phyloP scores from a whole-genome alignment of 2,113 vertebrate genomes.

The Chrysemys picta region DNA sequence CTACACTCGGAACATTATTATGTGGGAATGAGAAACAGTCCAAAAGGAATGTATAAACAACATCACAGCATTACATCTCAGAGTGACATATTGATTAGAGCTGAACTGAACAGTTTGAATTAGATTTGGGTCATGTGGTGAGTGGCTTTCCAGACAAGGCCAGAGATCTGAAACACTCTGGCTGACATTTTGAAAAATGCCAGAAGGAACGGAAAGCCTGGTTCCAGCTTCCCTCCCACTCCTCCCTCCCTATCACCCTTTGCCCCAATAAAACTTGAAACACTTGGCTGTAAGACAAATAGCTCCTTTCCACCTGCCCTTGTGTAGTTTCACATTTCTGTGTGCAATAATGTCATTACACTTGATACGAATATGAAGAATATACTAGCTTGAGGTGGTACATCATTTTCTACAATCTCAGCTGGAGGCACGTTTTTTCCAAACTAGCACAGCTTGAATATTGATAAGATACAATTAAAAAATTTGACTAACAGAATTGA shows the following conservation, averaged over 20 bases:
- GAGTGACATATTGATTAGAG: constrained; percentile 58
- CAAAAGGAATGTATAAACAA: constrained; percentile 51
- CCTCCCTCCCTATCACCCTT: background rate
- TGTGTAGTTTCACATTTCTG: background rate
- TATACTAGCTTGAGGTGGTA: background rate
- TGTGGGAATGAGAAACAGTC: constrained; percentile 4
- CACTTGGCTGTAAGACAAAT: background rate
- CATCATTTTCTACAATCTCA: background rate
- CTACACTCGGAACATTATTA: constrained; percentile 40
- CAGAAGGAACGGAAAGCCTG: background rate
- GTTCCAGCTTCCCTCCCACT: background rate
- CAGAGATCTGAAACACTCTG: constrained; percentile 11
- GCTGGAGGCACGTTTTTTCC: background rate
- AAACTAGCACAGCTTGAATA: background rate
- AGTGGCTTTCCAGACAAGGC: constrained; percentile 15
- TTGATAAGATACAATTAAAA: background rate
- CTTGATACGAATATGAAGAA: background rate
- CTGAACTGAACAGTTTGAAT: constrained; percentile 42
- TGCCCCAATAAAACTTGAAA: background rate
- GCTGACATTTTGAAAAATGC: background rate
- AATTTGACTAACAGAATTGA: background rate
- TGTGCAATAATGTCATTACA: background rate
- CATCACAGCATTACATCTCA: constrained; percentile 6
- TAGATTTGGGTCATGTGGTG: constrained; percentile 1
- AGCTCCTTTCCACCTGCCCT: background rate